Base-by-base conservation (phyloP, 2,797 vertebrate genomes). In the Tapirus indicus region DNA sequence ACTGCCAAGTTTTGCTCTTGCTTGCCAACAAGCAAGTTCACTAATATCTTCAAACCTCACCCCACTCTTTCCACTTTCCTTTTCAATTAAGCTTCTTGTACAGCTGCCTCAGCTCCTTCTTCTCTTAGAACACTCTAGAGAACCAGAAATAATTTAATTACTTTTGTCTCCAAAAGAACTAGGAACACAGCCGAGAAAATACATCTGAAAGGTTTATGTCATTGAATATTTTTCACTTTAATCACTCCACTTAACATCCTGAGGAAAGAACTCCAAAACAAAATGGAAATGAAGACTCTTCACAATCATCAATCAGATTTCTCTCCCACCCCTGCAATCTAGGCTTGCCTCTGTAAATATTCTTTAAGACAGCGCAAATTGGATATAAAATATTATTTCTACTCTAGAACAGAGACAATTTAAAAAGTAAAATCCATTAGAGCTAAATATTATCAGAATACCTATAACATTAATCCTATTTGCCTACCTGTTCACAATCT, bases 121-220 rank as follows among this genome's bases (percentile, higher is more conserved):
- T 58, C 93, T 80, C 78, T 1, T 2, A 52, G 60, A 97, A 56
- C 47, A 35, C 79, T 90, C 83, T 6, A 77, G 12, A 90, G 90
- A 96, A 23, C 17, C 44, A 12, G 29, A 84, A 66, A 84, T 44
- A 58, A 49, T 47, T 32, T 77, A 49, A n/a, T 10, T 20, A 85
- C 32, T 82, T 44, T 47, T 58, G 78, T 56, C 58, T 92, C 93
- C 20, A 35, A 82, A 95, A 75, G 41, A 0, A 91, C 71, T 35
- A 95, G 85, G 41, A 79, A 74, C 66, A 78, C 44, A 23, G 62
- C 71, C 66, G 7, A 88, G 23, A 41, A 96, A 91, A 84, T 1
- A 82, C 78, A 60, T 49, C 7, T 1, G 0, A 7, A 35, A 32
- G 64, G 35, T 23, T 74, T 60, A 54, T 29, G 35, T 10, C 96